Evolutionary conservation across 2,113 vertebrate genomes (phyloP).

Genomic region (Dicaeum eximium): DNA sequence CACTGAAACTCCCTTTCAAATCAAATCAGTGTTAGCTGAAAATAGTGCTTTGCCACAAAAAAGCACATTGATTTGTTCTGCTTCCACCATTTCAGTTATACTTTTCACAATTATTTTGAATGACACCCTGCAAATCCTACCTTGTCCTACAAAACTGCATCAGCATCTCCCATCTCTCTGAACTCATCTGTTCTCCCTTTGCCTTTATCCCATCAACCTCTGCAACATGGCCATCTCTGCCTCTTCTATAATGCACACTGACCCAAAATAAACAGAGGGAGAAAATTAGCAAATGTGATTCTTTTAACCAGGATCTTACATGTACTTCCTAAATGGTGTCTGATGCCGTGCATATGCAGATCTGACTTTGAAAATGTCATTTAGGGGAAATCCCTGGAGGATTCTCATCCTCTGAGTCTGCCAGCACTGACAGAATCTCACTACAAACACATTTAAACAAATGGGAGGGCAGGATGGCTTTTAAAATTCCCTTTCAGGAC

Average conservation of each 20-base stretch:
- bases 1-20: background rate
- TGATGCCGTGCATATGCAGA: background rate
- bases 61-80: background rate
- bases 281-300: background rate
- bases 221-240: accelerated
- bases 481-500: background rate
- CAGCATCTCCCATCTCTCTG: background rate
- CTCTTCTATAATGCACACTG: background rate
- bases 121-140: background rate
- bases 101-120: slow-evolving; percentile 18
- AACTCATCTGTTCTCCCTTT: background rate
- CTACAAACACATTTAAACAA: background rate
- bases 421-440: background rate
- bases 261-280: background rate
- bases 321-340: background rate
- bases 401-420: background rate
- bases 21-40: slow-evolving; percentile 4
- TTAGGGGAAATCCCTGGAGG: background rate
- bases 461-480: background rate
- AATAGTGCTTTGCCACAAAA: background rate
- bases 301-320: background rate
- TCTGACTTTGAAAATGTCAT: slow-evolving; percentile 29
- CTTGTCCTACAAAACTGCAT: background rate
- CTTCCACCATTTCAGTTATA: background rate
- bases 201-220: background rate